These are phyloP conservation scores for Gasterosteus aculeatus DNA, from an alignment of 2,113 vertebrate species.

Conservation along the genomic window DNA sequence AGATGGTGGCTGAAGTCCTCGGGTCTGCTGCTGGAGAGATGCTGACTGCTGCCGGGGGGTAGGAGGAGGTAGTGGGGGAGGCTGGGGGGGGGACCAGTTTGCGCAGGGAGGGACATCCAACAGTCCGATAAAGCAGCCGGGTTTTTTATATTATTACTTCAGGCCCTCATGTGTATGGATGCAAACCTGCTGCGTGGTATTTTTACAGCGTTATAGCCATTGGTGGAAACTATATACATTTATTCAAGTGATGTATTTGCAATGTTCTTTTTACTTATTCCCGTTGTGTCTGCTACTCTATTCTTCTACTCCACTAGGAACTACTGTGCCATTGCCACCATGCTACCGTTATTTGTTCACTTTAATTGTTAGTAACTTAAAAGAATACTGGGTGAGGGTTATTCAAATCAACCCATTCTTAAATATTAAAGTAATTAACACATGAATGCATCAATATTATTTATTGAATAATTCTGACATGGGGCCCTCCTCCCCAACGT, in stretches of 20 bases:
- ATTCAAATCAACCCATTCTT: neutral
- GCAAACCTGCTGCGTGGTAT: neutral
- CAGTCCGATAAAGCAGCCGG: conserved; percentile 15
- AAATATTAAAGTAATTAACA: neutral
- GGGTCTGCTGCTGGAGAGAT: conserved; percentile 61
- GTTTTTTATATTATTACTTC: neutral
- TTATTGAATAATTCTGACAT: neutral
- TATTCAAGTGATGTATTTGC: neutral
- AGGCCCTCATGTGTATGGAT: neutral
- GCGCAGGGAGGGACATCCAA: conserved; percentile 26
- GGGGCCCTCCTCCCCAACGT: neutral
- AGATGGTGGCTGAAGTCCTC: conserved; percentile 39
- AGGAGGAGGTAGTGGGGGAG: neutral
- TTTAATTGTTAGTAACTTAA: neutral
- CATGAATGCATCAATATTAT: neutral
- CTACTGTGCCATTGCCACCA: neutral
- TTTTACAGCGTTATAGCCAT: neutral
- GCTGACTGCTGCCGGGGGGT: conserved; percentile 53
- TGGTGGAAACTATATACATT: neutral
- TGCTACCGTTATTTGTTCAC: neutral
- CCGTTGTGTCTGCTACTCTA: neutral
- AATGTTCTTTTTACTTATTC: neutral
- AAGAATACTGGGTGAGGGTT: neutral
- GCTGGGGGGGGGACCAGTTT: neutral
- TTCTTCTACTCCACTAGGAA: neutral